Evolutionary conservation across 2,113 vertebrate species (phyloP), one percentile per base, ranked within the genome.

Genomic region (Chiloscyllium plagiosum): DNA sequence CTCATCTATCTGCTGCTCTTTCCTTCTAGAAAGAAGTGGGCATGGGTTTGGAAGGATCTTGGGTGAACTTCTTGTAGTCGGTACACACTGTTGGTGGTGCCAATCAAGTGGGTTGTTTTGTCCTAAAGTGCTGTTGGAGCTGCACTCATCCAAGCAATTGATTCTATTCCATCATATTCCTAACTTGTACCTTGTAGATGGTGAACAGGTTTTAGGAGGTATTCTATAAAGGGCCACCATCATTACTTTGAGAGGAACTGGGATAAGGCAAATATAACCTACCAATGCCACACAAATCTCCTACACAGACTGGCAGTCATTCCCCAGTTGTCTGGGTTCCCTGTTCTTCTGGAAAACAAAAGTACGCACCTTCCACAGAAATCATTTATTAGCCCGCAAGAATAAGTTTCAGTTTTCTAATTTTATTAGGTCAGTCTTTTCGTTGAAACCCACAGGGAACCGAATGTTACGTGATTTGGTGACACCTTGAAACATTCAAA

Each of bases 351-450:
- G 22, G 4, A 86, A 37, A 1, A 86, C 24, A 29, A 80, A n/a
- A 29, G 29, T 42, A 42, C 37, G 42, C 13, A 83, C 80, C 37
- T 5, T 19, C 37, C 19, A 83, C 20, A 29, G n/a, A 37, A 83
- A 17, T 15, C 50, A 89, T 92, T 66, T 65, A 92, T 29, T 56
- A 92, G 89, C 33, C 65, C 33, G 19, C 2, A 66, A 93, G 89
- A 37, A 37, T 17, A 93, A 7, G 33, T 37, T 93, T 93, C 61
- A 37, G 17, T 37, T 93, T 66, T 8, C 6, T 13, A 4, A 93
- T 93, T 93, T 93, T 93, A 93, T 93, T 90, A 33, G 56, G 52
- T 15, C 52, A 90, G 89, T 93, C 65, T 65, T n/a, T 66, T 66
- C 65, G 1, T 37, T 66, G 52, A 56, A 89, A 89, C 56, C 24